Evolutionary conservation across 1,140 invertebrate species (phyloP).

Genomic region (Euschistus heros): DNA sequence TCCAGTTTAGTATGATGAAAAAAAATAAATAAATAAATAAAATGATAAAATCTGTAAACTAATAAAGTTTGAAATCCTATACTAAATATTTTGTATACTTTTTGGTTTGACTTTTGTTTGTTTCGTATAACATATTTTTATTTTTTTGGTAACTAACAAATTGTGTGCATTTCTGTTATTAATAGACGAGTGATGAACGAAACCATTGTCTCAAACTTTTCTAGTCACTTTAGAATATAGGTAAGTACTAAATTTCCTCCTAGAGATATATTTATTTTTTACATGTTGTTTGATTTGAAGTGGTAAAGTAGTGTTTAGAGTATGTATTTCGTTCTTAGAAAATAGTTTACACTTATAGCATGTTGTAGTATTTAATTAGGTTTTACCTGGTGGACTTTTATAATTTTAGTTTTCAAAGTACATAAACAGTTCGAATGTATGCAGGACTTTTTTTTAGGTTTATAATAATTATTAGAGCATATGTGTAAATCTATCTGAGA

Average conservation of each 20-base stretch:
- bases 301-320: neutral
- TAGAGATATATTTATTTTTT: neutral
- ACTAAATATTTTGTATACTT: too few relatives aligned
- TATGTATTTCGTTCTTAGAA: neutral
- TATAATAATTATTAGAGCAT: too few relatives aligned
- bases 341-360: neutral
- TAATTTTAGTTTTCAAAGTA: too few relatives aligned
- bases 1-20: too few relatives aligned
- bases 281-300: slow-evolving; percentile 2
- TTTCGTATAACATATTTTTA: neutral
- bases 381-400: neutral
- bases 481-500: too few relatives aligned
- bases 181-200: slow-evolving; percentile 27
- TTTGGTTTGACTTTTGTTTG: too few relatives aligned
- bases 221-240: slow-evolving; percentile 27
- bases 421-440: too few relatives aligned
- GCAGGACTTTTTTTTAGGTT: too few relatives aligned
- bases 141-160: slow-evolving; percentile 16
- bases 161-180: slow-evolving; percentile 26
- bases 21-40: too few relatives aligned
- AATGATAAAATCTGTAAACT: too few relatives aligned
- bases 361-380: neutral
- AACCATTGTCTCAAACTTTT: slow-evolving; percentile 17
- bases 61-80: too few relatives aligned
- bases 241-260: slow-evolving; percentile 19